phyloP scores from a whole-genome alignment of 2,113 vertebrate species.

The Nesospiza acunhae region DNA sequence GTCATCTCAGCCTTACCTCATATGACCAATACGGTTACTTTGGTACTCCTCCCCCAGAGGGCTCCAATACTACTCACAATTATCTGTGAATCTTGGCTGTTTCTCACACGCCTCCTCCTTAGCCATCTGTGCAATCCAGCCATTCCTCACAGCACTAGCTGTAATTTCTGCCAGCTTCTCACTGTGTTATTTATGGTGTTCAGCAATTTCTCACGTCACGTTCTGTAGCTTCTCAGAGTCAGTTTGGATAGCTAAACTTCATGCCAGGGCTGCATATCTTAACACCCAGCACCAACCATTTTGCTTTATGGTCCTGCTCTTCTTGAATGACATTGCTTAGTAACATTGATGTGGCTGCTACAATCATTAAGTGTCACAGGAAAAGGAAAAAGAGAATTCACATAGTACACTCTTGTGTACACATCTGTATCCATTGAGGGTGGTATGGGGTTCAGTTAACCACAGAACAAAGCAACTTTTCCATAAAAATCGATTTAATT shows the following conservation, averaged over 20 bases:
- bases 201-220: neutral
- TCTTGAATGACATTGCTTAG: neutral
- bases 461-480: neutral
- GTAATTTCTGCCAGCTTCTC: slow-evolving; percentile 18
- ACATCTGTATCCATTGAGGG: neutral
- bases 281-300: neutral
- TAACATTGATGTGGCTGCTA: neutral
- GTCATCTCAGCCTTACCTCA: neutral
- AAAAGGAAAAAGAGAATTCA: neutral
- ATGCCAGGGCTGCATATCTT: neutral
- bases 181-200: slow-evolving; percentile 23
- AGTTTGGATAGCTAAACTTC: neutral
- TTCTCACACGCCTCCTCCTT: neutral
- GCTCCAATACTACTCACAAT: neutral
- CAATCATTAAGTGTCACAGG: neutral
- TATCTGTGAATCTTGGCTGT: neutral
- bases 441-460: neutral
- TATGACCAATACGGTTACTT: neutral
- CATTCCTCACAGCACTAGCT: neutral
- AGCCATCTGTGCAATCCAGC: slow-evolving; percentile 12
- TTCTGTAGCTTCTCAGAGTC: neutral
- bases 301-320: neutral
- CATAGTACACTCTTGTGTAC: neutral
- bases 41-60: neutral
- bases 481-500: neutral